Percentiles rank a stretch among this genome's conserved stretches.
Evolutionary conservation across 2,797 vertebrate species (phyloP).

Genomic region (Antrozous pallidus): DNA sequence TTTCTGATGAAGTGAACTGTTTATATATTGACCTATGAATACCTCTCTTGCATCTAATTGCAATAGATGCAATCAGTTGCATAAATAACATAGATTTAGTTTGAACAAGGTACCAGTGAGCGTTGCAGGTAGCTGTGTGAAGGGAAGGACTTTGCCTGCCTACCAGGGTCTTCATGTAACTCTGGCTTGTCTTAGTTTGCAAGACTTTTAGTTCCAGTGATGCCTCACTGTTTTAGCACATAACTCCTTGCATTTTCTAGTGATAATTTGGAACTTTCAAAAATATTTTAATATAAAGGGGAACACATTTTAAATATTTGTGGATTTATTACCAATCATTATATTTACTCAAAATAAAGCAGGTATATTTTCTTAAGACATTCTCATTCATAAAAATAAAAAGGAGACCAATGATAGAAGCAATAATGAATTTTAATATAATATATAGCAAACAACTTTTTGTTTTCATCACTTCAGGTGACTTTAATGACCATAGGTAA

Average conservation of each 20-base stretch:
- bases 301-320: background rate
- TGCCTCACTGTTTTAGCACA: background rate
- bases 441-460: background rate
- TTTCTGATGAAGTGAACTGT: background rate
- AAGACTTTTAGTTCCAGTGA: background rate
- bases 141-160: background rate
- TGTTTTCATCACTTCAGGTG: background rate
- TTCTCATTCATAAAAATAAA: constrained; percentile 20
- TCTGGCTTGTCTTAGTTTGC: background rate
- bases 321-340: background rate
- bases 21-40: background rate
- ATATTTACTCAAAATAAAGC: background rate
- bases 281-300: background rate
- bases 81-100: background rate
- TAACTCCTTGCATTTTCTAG: background rate
- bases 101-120: background rate
- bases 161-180: background rate
- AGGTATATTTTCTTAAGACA: background rate
- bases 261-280: background rate
- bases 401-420: background rate
- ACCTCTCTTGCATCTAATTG: background rate
- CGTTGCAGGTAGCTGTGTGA: background rate
- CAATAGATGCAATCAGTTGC: no score
- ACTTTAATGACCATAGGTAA: background rate
- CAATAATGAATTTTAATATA: constrained; percentile 11